Evolutionary conservation across 2,888 invertebrate genomes (phyloP).

Genomic region (Caenorhabditis japonica): DNA sequence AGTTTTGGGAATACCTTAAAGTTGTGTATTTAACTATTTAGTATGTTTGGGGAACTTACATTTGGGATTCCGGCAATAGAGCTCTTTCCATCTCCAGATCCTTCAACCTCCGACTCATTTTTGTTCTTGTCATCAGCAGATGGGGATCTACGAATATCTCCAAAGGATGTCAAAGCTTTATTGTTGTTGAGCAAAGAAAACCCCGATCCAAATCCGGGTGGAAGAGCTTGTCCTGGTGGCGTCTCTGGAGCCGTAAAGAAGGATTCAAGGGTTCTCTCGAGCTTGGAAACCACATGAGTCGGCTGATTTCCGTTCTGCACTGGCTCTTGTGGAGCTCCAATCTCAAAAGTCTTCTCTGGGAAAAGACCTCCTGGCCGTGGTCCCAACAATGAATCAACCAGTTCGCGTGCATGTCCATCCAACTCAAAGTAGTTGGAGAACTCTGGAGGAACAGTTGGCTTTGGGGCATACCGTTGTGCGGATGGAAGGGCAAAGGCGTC

Average conservation of each 20-base stretch:
- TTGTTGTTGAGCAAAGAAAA: slow-evolving; percentile 74
- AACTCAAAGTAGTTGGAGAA: slow-evolving; percentile 75
- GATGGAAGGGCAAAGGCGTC: slow-evolving; percentile 69
- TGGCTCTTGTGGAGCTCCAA: slow-evolving; percentile 56
- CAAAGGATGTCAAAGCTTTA: slow-evolving; percentile 67
- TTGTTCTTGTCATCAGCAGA: slow-evolving; percentile 42
- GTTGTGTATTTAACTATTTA: neutral
- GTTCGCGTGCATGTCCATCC: slow-evolving; percentile 76
- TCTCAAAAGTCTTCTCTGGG: slow-evolving; percentile 77
- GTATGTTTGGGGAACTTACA: slow-evolving; percentile 25
- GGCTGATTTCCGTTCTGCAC: slow-evolving; percentile 51
- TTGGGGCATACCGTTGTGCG: slow-evolving; percentile 69
- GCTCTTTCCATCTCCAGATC: slow-evolving; percentile 68
- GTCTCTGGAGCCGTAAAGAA: slow-evolving; percentile 75
- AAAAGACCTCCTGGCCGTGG: slow-evolving; percentile 76
- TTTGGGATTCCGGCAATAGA: slow-evolving; percentile 77
- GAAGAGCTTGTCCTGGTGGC: slow-evolving; percentile 62
- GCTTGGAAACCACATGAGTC: slow-evolving; percentile 62
- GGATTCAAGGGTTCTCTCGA: slow-evolving; percentile 74
- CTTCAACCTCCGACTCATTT: slow-evolving; percentile 57
- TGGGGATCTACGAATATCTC: slow-evolving; percentile 61
- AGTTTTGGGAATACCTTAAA: slow-evolving; percentile 73
- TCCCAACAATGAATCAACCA: slow-evolving; percentile 76
- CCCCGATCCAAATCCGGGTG: slow-evolving; percentile 76
- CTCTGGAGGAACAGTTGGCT: slow-evolving; percentile 76